These are phyloP conservation scores for Dasypolia templi DNA, from an alignment of 2,888 invertebrate species.

Conservation along the genomic window DNA sequence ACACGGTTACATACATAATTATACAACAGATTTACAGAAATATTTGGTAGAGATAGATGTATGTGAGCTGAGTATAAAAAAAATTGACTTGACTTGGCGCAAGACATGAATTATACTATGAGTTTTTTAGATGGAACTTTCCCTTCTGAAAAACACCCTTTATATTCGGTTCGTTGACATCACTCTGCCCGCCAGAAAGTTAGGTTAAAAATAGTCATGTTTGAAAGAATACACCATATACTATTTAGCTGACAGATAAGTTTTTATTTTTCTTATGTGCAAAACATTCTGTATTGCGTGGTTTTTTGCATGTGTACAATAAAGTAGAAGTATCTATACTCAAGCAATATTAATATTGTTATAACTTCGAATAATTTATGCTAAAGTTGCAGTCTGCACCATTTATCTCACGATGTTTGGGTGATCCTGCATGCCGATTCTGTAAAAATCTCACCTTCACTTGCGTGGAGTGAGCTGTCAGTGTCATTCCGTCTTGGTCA, in stretches of 20 bases:
- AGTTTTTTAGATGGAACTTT: neutral
- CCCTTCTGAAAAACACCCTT: neutral
- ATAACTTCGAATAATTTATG: constrained; percentile 30
- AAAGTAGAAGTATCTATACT: neutral
- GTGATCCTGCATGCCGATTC: too few relatives aligned
- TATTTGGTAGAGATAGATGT: constrained; percentile 4
- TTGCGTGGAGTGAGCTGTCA: too few relatives aligned
- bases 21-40: constrained; percentile 2
- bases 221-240: neutral
- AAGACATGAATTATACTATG: neutral
- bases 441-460: too few relatives aligned
- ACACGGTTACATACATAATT: constrained; percentile 74
- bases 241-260: neutral
- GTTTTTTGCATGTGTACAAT: constrained; percentile 6
- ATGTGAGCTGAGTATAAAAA: constrained; percentile 8
- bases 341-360: constrained; percentile 42
- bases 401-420: neutral
- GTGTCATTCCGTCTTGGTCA: too few relatives aligned
- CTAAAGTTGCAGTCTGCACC: neutral
- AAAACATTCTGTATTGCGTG: neutral
- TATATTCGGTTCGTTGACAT: neutral
- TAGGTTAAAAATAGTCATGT: neutral
- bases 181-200: neutral
- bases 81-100: neutral
- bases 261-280: neutral